phyloP scores from a whole-genome alignment of 2,797 vertebrate genomes.

The Linurgus olivaceus region DNA sequence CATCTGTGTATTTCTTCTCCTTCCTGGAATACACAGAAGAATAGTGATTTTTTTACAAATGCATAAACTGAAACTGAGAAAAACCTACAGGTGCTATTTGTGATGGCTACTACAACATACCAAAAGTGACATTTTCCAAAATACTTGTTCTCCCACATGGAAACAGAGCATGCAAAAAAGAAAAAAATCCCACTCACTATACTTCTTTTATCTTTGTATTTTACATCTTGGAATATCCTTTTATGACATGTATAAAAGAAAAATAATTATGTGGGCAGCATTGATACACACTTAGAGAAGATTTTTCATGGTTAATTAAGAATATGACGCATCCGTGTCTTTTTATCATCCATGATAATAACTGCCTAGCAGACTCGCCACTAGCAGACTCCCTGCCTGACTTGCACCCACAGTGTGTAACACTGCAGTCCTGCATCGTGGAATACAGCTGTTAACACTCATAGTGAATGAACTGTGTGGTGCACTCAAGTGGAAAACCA shows the following conservation, averaged over 20 bases:
- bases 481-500: neutral
- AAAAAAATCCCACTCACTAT: neutral
- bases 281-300: neutral
- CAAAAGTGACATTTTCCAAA: neutral
- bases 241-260: neutral
- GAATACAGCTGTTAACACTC: neutral
- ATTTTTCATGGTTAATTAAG: neutral
- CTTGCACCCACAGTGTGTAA: neutral
- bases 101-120: neutral
- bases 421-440: rapidly evolving
- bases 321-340: neutral
- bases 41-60: neutral
- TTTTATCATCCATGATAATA: neutral
- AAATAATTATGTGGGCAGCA: neutral
- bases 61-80: neutral
- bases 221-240: neutral
- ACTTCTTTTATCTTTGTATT: neutral
- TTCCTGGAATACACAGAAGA: slow-evolving; percentile 71
- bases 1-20: slow-evolving; percentile 80
- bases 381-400: neutral
- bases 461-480: neutral
- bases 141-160: neutral
- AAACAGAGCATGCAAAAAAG: neutral
- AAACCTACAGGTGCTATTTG: neutral
- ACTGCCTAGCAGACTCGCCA: neutral